These are phyloP conservation scores for Lycaena phlaeas DNA, from an alignment of 2,888 invertebrate species.

Conservation along the genomic window DNA sequence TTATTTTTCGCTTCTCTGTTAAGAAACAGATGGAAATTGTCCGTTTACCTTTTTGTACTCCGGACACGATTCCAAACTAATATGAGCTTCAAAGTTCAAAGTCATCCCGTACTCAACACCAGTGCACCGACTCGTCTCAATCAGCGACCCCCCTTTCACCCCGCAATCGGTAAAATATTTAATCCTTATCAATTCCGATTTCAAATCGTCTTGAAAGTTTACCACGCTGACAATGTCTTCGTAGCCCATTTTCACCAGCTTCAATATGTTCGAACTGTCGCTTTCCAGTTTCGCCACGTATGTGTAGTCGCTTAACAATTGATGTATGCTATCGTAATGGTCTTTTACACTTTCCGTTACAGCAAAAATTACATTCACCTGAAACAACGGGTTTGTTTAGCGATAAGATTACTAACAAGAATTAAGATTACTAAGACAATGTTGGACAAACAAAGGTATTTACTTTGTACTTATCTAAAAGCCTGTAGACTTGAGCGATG, in stretches of 20 bases:
- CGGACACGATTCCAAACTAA: conserved; percentile 73
- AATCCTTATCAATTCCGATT: conserved; percentile 74
- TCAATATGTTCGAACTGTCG: conserved; percentile 90
- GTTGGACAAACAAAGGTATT: conserved; percentile 19
- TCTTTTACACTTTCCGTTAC: conserved; percentile 79
- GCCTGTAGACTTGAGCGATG: conserved; percentile 81
- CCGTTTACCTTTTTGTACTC: conserved; percentile 54
- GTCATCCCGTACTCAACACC: conserved; percentile 75
- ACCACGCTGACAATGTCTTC: conserved; percentile 80
- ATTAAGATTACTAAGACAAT: conserved; percentile 16
- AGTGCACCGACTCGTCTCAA: conserved; percentile 71
- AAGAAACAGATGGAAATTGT: too few species aligned
- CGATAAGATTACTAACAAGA: not conserved
- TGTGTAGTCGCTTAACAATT: conserved; percentile 79
- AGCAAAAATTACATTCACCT: conserved; percentile 90
- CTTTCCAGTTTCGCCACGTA: conserved; percentile 84
- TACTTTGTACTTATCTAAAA: conserved; percentile 78
- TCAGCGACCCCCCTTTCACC: conserved; percentile 50
- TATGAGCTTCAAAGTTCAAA: conserved; percentile 75
- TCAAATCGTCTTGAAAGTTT: conserved; percentile 73
- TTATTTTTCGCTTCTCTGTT: too few species aligned
- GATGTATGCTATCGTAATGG: conserved; percentile 79
- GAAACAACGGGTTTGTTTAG: conserved; percentile 21
- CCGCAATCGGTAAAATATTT: conserved; percentile 83
- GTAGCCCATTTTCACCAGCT: conserved; percentile 86